Base-by-base conservation (phyloP, 2,797 vertebrate species). In the Myripristis murdjan region DNA sequence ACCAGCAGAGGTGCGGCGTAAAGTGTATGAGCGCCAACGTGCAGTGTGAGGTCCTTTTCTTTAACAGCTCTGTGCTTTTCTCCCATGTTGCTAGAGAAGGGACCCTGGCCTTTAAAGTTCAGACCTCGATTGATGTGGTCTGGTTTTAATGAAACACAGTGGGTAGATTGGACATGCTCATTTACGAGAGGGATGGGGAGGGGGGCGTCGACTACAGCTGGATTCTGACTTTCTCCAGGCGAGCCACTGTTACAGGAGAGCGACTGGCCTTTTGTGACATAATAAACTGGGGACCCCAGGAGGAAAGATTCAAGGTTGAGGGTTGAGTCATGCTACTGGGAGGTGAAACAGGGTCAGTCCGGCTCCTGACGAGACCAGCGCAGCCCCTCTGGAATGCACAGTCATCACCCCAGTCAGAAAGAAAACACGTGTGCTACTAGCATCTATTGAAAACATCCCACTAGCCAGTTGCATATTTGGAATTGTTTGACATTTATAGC, bases 121-220 rank as follows among this genome's bases (percentile, higher is more conserved):
- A 85, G 79, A 63, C 61, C 76, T 81, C 82, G 87, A 87, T 79
- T 93, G 89, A 91, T 91, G 90, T 90, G 82, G 87, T 92, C 91
- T 93, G 91, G 80, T 90, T 91, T 87, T 92, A 91, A 93, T 92
- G 91, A 91, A 92, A 91, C 88, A 55, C 91, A 88, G 88, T 85
- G 80, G 87, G 88, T 87, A 90, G 85, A 92, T 91, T 91, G 90
- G 91, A 91, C 92, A 86, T 83, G 86, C 87, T 89, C 85, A 75
- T 91, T 92, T 90, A 91, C 66, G 69, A 87, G 89, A 62, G 74
- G 39, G 48, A 24, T 23, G 26, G 15, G 24, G 24, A 5, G 5
- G 75, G 76, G 75, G 73, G 67, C 59, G 44, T 81, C 46, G 6
- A 44, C 77, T 77, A 74, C 85, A 88, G 89, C 87, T 91, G 85